Evolutionary conservation across 2,888 invertebrate species (phyloP).

Genomic region (Anaspis maculata): DNA sequence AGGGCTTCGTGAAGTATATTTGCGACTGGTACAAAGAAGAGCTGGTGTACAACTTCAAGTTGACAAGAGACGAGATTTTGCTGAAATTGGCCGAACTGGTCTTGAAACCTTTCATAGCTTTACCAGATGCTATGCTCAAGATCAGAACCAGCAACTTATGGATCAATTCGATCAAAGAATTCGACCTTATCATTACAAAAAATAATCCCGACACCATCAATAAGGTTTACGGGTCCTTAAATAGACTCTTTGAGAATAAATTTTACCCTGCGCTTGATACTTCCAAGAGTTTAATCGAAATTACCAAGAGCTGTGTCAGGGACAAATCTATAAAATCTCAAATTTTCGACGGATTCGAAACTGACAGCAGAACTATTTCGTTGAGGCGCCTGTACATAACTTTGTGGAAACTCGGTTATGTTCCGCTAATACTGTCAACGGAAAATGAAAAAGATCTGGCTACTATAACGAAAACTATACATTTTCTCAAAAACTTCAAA

Average conservation of each 20-base stretch:
- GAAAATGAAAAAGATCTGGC: conserved; percentile 1
- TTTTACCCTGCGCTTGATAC: not conserved
- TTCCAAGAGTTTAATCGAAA: not conserved
- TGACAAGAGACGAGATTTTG: conserved; percentile 1
- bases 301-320: not conserved
- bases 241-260: not conserved
- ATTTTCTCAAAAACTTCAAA: conserved; percentile 2
- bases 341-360: too few species aligned
- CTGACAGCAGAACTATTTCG: not conserved
- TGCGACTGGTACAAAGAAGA: not conserved
- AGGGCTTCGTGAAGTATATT: conserved; percentile 1
- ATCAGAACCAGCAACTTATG: not conserved
- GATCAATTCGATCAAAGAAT: not conserved
- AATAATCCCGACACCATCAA: not conserved
- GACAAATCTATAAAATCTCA: not conserved
- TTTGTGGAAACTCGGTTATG: conserved; percentile 2
- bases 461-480: not conserved
- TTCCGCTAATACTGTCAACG: conserved; percentile 2
- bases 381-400: conserved; percentile 1
- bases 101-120: not conserved
- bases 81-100: conserved; percentile 3
- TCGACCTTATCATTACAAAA: conserved; percentile 2
- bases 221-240: conserved; percentile 1
- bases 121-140: conserved; percentile 1
- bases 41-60: not conserved